A percentile compares a stretch with the other conserved stretches of the same genome.
Evolutionary conservation across 2,888 invertebrate species (phyloP).

Genomic region (Parnassius glacialis): DNA sequence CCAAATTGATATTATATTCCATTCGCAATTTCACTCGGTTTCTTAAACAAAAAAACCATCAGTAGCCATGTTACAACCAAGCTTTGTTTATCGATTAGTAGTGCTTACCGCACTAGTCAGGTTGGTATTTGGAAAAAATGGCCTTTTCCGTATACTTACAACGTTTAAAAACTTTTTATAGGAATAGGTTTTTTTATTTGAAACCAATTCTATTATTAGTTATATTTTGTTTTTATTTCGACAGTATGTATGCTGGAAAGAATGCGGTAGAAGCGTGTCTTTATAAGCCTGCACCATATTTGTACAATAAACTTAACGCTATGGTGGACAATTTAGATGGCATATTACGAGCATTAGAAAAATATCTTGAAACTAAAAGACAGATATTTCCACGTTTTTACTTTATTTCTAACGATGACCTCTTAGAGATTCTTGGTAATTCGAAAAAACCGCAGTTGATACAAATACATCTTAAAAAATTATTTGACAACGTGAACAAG

Average conservation of each 20-base stretch:
- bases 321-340: slow-evolving; percentile 89
- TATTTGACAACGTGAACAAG: slow-evolving; percentile 92
- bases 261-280: slow-evolving; percentile 83
- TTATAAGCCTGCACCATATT: slow-evolving; percentile 80
- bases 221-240: slow-evolving; percentile 4
- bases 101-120: too few relatives aligned
- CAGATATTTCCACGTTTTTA: slow-evolving; percentile 90
- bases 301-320: slow-evolving; percentile 84
- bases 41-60: too few relatives aligned
- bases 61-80: too few relatives aligned
- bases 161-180: too few relatives aligned
- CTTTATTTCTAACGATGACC: slow-evolving; percentile 84
- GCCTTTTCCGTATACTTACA: too few relatives aligned
- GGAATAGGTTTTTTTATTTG: too few relatives aligned
- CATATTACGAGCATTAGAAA: slow-evolving; percentile 91
- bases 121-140: too few relatives aligned
- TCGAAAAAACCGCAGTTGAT: slow-evolving; percentile 90
- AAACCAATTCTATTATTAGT: too few relatives aligned
- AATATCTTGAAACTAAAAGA: slow-evolving; percentile 93
- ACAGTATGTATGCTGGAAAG: slow-evolving; percentile 73
- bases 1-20: too few relatives aligned
- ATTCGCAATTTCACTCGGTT: too few relatives aligned
- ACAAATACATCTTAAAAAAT: slow-evolving; percentile 92
- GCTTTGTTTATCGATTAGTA: too few relatives aligned
- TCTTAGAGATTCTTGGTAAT: slow-evolving; percentile 92